Base-by-base conservation (phyloP, 1,140 invertebrate species). In the Hormaphis cornu region DNA sequence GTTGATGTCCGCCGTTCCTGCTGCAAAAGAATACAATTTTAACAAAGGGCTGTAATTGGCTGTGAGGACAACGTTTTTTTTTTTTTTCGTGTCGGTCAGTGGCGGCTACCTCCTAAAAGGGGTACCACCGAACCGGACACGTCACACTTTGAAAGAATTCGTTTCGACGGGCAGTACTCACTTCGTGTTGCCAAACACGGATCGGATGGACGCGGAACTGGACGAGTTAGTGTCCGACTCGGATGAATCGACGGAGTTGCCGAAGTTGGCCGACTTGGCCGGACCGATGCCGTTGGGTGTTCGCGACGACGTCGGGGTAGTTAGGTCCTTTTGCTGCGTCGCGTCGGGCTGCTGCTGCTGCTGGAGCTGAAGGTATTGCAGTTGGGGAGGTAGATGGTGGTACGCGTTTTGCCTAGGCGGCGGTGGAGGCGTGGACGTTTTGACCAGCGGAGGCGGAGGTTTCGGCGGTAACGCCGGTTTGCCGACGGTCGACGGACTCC, bases 391-490 rank as follows among this genome's bases (percentile, higher is more conserved):
- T 66, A 66, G 48, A 22, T 71, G 70, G n/a, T n/a, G n/a, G 14
- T 66, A 72, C 69, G 78, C 78, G 7, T 77, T 80, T 73, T 83
- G 82, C 50, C 82, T 73, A 3, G 82, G 81, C 10, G 80, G 80
- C 7, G 80, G 80, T 58, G 80, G 76, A 0, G 76, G 76, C 9
- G 75, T 77, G 14, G 76, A 35, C 4, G 44, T 66, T 10, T 66
- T 66, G 14, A 33, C 76, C 71, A 80, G 78, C 9, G 78, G 82
- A 9, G 81, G 81, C 18, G 82, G 81, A 66, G 88, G 87, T 80
- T 89, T 89, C 2, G 87, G 87, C 54, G 87, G 87, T 78, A 89
- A 76, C 6, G 86, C 86, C 35, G 88, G 88, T 75, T 88, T 85
- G 44, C 61, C 80, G 78, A 24, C 77, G 79, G 33, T 35, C 16